Conservation (phyloP, 2,797 vertebrate species). For the Syndactyla subalaris region DNA sequence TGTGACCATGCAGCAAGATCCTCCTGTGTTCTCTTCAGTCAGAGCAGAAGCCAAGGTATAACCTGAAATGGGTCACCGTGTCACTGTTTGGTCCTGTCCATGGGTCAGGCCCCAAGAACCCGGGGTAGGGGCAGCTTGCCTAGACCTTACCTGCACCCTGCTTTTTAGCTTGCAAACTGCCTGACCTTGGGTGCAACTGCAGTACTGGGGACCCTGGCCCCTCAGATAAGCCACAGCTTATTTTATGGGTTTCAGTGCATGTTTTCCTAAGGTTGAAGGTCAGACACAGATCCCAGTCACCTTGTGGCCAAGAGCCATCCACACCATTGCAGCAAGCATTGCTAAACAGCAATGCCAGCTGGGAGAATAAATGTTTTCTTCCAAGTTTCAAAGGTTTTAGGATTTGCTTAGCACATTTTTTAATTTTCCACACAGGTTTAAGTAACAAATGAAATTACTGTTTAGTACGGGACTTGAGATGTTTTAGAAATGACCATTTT, state of each 20-base stretch:
- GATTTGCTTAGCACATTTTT: neutral
- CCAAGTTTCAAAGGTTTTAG: neutral
- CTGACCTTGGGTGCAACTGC: neutral
- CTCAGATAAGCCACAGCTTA: neutral
- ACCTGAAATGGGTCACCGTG: neutral
- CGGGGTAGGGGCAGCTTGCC: neutral
- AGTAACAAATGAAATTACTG: neutral
- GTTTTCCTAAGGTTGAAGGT: neutral
- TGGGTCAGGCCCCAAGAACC: accelerated
- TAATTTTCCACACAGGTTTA: neutral
- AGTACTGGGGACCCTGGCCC: neutral
- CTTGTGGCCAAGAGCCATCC: neutral
- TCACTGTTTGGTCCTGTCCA: neutral
- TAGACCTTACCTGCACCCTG: neutral
- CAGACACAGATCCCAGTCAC: neutral
- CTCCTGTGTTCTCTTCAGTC: neutral
- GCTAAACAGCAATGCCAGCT: neutral
- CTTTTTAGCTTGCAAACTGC: neutral
- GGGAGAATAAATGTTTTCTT: neutral
- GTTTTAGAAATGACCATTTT: neutral
- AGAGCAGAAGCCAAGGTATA: neutral
- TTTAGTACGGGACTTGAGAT: neutral
- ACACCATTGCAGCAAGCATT: neutral
- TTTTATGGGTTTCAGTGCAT: neutral
- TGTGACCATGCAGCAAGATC: neutral